Evolutionary conservation across 2,888 invertebrate species (phyloP), one percentile per base, ranked within the genome.

Genomic region (Mesorhabditis belari): DNA sequence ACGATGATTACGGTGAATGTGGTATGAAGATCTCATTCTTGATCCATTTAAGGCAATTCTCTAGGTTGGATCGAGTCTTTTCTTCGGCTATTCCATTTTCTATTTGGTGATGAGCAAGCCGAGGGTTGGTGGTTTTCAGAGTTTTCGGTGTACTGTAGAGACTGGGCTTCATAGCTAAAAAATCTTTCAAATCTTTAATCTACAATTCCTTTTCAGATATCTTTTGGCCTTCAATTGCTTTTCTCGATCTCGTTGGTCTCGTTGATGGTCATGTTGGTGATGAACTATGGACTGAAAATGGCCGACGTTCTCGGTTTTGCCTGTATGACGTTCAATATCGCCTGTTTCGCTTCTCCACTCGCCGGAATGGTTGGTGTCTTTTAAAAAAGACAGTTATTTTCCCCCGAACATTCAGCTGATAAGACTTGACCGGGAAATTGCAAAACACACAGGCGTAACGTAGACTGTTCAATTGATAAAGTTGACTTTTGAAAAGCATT

Each of bases 261-360:
- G 28, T 55, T 80, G 84, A 57, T 83, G 87, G 23, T 84, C 87
- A 71, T 81, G 21, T 76, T 80, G 66, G 65, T 74, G 6, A 61
- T 70, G 25, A 57, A 73, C 44, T 68, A 71, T 57, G 61, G 63
- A 5, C 69, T 67, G 27, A 62, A 59, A 44, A 54, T 88, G 24
- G 83, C 87, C 70, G 82, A 83, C 65, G 82, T 86, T 74, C 84
- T 90, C 73, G 91, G 91, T 2, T 62, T 81, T 54, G 62, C 81
- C 49, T 81, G 90, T 73, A 89, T 89, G 81, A 81, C 86, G 26
- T 85, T 90, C 55, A 90, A 91, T 0, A 86, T 91, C 57, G 77
- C 90, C 65, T 90, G 90, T 76, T 88, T 91, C 80, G 90, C 89
- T 24, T 88, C 91, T 12, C 92, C 91, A 4, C 85, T 92, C 71